Evolutionary conservation across 1,140 invertebrate genomes (phyloP).

Genomic region (Scaptomyza pallida): DNA sequence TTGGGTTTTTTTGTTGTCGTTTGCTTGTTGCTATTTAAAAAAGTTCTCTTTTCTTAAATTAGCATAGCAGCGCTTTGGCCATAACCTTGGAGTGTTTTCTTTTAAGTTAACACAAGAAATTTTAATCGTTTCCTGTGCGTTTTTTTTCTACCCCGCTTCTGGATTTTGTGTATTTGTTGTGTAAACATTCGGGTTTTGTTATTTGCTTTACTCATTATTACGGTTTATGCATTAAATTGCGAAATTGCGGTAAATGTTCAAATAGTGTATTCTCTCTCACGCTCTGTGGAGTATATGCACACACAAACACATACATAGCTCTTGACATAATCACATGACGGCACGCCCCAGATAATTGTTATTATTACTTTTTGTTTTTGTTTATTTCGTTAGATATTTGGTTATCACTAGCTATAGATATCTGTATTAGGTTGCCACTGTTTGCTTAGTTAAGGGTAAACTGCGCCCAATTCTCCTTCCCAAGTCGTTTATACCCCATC

Average conservation of each 20-base stretch:
- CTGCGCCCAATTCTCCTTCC: slow-evolving; percentile 3
- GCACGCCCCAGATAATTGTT: slow-evolving; percentile 29
- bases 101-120: slow-evolving; percentile 16
- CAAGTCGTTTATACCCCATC: neutral
- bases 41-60: slow-evolving; percentile 37
- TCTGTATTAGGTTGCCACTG: slow-evolving; percentile 17
- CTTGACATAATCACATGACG: slow-evolving; percentile 48
- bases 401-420: slow-evolving; percentile 19
- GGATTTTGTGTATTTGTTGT: slow-evolving; percentile 55
- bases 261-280: neutral
- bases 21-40: slow-evolving; percentile 44
- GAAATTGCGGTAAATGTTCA: slow-evolving; percentile 48
- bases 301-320: neutral
- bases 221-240: slow-evolving; percentile 41
- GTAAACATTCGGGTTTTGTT: slow-evolving; percentile 69
- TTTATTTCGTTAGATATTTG: slow-evolving; percentile 18
- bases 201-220: slow-evolving; percentile 44
- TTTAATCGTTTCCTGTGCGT: slow-evolving; percentile 40
- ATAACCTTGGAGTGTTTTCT: slow-evolving; percentile 45
- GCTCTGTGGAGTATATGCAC: slow-evolving; percentile 18
- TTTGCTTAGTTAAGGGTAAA: slow-evolving; percentile 19
- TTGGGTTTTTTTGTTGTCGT: slow-evolving; percentile 3
- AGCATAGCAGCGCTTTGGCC: slow-evolving; percentile 28
- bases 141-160: neutral
- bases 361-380: neutral